phyloP scores from a whole-genome alignment of 2,113 vertebrate genomes.

The Gobius niger region DNA sequence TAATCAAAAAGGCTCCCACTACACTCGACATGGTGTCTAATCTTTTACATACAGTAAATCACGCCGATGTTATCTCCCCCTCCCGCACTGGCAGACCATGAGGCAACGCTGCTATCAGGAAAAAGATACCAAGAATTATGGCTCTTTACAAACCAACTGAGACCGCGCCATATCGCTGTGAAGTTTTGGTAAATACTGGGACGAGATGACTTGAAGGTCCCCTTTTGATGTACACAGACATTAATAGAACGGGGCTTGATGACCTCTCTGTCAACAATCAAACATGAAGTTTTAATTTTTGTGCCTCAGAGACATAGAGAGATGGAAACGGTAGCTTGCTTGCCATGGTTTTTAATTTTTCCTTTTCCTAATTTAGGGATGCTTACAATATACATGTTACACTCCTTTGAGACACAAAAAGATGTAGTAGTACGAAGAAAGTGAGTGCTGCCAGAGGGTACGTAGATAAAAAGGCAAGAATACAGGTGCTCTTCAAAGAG shows the following conservation, averaged over 20 bases:
- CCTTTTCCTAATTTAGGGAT: background rate
- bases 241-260: background rate
- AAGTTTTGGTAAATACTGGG: conserved; percentile 26
- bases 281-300: background rate
- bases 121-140: background rate
- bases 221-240: conserved; percentile 6
- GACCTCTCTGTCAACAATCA: background rate
- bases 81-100: conserved; percentile 15
- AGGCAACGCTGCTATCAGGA: conserved; percentile 8
- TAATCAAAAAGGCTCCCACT: conserved; percentile 31
- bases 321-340: background rate
- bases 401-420: background rate
- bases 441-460: too few relatives aligned
- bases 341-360: background rate
- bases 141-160: conserved; percentile 24
- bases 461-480: too few relatives aligned
- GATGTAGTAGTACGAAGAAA: too few relatives aligned
- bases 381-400: background rate
- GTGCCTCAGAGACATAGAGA: background rate
- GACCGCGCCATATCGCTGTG: conserved; percentile 37
- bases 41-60: conserved; percentile 36
- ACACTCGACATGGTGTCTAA: conserved; percentile 2
- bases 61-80: conserved; percentile 31
- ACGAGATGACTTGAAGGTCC: background rate
- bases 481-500: too few relatives aligned